phyloP scores from a whole-genome alignment of 2,888 invertebrate genomes.

The Phania funesta region DNA sequence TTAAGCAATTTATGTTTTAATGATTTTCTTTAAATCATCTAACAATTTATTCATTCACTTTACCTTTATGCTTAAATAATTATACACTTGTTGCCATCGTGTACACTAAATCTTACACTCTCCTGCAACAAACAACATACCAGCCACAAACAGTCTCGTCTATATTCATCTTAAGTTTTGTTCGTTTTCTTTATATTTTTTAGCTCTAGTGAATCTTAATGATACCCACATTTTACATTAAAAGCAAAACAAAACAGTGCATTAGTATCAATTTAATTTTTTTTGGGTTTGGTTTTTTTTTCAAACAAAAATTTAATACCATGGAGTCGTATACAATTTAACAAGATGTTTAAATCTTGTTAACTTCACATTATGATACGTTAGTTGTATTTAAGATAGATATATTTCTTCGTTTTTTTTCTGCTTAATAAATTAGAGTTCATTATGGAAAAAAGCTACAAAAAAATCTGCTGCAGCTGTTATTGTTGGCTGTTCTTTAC shows the following conservation, averaged over 20 bases:
- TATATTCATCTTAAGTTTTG: not conserved
- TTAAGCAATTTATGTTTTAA: conserved; percentile 61
- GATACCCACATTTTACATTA: conserved; percentile 52
- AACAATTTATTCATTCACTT: conserved; percentile 61
- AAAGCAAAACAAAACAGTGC: conserved; percentile 46
- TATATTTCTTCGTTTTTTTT: conserved; percentile 31
- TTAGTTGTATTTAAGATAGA: conserved; percentile 50
- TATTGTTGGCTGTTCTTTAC: conserved; percentile 24
- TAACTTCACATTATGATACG: conserved; percentile 66
- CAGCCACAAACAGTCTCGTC: not conserved
- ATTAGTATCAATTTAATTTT: conserved; percentile 56
- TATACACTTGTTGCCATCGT: conserved; percentile 65
- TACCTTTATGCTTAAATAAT: conserved; percentile 61
- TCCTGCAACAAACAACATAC: not conserved
- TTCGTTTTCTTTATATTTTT: not conserved
- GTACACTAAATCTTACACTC: conserved; percentile 61
- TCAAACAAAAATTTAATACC: conserved; percentile 9
- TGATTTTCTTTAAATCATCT: conserved; percentile 66
- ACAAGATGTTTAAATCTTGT: conserved; percentile 67
- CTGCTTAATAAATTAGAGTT: conserved; percentile 65
- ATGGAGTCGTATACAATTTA: conserved; percentile 55
- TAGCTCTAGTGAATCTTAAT: conserved; percentile 41
- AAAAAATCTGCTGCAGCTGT: conserved; percentile 54
- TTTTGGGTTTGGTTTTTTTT: not conserved
- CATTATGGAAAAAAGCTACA: conserved; percentile 56